Conservation (phyloP, 2,888 invertebrate species). For the Ornithoptera alexandrae region DNA sequence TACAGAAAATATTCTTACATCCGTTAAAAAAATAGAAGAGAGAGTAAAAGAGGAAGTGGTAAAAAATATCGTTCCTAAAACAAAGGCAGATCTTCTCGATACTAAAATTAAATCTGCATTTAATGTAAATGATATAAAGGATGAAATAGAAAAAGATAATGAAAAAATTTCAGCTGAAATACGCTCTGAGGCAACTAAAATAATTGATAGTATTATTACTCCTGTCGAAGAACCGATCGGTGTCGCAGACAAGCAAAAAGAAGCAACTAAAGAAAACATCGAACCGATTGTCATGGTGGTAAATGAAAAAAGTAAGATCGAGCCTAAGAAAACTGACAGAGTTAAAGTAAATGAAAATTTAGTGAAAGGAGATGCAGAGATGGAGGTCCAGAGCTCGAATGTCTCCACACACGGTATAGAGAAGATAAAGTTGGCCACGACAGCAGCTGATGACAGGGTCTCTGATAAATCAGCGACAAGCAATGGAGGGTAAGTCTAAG, state of each 20-base stretch:
- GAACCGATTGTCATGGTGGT: constrained; percentile 70
- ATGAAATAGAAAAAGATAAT: constrained; percentile 52
- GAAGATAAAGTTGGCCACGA: constrained; percentile 50
- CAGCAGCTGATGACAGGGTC: constrained; percentile 55
- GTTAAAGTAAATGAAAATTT: constrained; percentile 68
- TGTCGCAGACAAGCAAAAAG: constrained; percentile 42
- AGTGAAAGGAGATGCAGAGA: constrained; percentile 80
- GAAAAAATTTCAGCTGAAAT: constrained; percentile 58
- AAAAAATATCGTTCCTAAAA: constrained; percentile 51
- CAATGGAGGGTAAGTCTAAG: constrained; percentile 68
- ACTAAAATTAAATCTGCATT: constrained; percentile 49
- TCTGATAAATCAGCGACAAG: constrained; percentile 67
- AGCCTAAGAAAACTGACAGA: constrained; percentile 43
- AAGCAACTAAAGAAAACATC: constrained; percentile 48
- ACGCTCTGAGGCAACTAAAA: constrained; percentile 65
- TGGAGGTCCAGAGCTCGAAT: constrained; percentile 82
- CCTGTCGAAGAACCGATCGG: constrained; percentile 68
- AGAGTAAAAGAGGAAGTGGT: constrained; percentile 45
- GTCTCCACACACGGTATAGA: constrained; percentile 60
- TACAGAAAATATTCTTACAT: constrained; percentile 63
- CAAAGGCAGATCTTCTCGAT: constrained; percentile 52
- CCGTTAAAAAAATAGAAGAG: constrained; percentile 43
- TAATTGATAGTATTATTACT: constrained; percentile 72
- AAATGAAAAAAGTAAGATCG: constrained; percentile 61
- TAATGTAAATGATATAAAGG: constrained; percentile 55